Evolutionary conservation across 2,797 vertebrate genomes (phyloP).

Genomic region (Pangasius macronema): DNA sequence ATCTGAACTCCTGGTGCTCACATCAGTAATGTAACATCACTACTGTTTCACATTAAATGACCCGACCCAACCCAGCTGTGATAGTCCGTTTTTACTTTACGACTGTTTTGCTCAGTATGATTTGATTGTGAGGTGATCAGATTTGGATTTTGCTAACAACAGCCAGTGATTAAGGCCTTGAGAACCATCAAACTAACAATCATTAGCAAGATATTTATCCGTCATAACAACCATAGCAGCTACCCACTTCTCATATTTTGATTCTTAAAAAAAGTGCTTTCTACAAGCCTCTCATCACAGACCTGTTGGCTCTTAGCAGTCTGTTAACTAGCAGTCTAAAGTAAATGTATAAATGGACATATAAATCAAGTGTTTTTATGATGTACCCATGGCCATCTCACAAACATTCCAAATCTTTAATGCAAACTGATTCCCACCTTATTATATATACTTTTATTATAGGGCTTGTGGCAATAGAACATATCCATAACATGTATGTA

Average conservation of each 20-base stretch:
- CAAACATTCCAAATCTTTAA: neutral
- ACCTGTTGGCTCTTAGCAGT: constrained; percentile 27
- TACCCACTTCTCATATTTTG: constrained; percentile 20
- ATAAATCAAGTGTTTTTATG: neutral
- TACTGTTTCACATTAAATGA: neutral
- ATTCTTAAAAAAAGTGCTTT: neutral
- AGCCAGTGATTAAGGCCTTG: constrained; percentile 16
- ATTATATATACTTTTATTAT: neutral
- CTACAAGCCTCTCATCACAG: neutral
- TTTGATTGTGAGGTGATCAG: neutral
- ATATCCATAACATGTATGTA: neutral
- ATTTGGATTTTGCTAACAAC: neutral
- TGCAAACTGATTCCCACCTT: neutral
- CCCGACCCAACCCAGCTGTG: neutral
- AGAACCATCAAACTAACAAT: constrained; percentile 27
- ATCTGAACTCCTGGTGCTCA: neutral
- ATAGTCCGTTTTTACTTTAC: neutral
- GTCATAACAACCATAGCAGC: neutral
- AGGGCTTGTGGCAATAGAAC: neutral
- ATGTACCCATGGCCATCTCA: neutral
- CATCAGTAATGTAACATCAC: neutral
- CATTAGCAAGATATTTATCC: constrained; percentile 36
- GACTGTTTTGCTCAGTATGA: neutral
- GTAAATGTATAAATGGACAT: too few species aligned
- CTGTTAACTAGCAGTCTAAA: neutral